A percentile compares a stretch with the other conserved stretches of the same genome.
phyloP scores from a whole-genome alignment of 1,140 invertebrate species.

The Monochamus saltuarius region DNA sequence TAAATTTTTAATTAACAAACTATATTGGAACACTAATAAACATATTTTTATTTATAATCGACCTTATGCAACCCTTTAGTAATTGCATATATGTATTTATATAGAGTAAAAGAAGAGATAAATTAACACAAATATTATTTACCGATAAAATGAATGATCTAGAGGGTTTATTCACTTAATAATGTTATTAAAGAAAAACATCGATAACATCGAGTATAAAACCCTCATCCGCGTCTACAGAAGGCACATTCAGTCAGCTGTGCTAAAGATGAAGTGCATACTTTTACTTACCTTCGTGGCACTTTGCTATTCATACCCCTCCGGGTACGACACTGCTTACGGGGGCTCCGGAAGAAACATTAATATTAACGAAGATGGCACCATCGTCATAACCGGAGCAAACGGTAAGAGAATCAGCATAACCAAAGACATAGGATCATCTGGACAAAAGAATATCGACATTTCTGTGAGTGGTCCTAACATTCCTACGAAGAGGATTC shows the following conservation, averaged over 20 bases:
- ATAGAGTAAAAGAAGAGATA: no score
- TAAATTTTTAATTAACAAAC: no score
- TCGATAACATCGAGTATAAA: slow-evolving; percentile 1
- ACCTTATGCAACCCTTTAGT: no score
- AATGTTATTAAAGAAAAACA: slow-evolving; percentile 27
- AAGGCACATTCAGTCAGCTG: background rate
- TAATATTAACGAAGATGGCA: background rate
- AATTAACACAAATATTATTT: no score
- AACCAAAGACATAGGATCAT: background rate
- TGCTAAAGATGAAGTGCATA: slow-evolving; percentile 4
- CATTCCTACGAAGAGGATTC: background rate
- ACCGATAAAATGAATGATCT: no score
- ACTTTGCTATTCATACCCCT: background rate
- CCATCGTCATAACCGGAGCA: background rate
- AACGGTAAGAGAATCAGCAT: background rate
- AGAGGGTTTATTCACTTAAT: no score
- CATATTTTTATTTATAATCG: no score
- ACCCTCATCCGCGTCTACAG: background rate
- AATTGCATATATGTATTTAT: no score
- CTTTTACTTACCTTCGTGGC: background rate
- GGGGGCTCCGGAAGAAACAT: background rate
- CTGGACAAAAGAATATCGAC: background rate
- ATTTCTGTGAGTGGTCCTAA: background rate
- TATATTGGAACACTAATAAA: no score
- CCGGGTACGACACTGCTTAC: background rate